phyloP scores from a whole-genome alignment of 2,797 vertebrate species.

The Phalanger gymnotis region DNA sequence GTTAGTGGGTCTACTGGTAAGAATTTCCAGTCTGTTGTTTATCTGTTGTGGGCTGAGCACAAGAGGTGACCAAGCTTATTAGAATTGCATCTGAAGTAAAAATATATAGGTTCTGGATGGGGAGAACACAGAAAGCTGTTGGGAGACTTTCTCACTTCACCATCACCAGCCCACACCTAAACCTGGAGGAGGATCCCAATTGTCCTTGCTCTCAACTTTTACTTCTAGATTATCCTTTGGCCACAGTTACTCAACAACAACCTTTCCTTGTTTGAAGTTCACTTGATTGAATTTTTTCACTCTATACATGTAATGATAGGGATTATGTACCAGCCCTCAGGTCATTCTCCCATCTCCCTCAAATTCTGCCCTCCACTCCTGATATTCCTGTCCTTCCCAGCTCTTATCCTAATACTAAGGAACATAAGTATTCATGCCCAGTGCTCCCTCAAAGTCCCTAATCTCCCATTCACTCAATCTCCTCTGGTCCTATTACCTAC shows the following conservation, averaged over 20 bases:
- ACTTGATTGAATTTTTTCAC: not conserved
- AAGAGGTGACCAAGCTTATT: not conserved
- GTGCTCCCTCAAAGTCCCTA: not conserved
- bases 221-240: not conserved
- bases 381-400: not conserved
- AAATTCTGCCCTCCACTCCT: not conserved
- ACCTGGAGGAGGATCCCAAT: not conserved
- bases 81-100: not conserved
- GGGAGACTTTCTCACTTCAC: not conserved
- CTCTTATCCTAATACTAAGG: not conserved
- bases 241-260: not conserved
- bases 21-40: constrained; percentile 10
- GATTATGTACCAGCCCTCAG: not conserved
- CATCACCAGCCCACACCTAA: not conserved
- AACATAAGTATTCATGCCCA: not conserved
- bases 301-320: not conserved
- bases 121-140: not conserved
- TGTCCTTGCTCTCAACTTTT: not conserved
- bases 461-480: not conserved
- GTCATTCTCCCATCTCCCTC: not conserved
- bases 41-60: not conserved
- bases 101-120: not conserved
- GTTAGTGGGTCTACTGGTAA: not conserved
- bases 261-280: not conserved
- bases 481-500: not conserved